Evolutionary conservation across 2,113 vertebrate species (phyloP).

Genomic region (Centropristis striata): DNA sequence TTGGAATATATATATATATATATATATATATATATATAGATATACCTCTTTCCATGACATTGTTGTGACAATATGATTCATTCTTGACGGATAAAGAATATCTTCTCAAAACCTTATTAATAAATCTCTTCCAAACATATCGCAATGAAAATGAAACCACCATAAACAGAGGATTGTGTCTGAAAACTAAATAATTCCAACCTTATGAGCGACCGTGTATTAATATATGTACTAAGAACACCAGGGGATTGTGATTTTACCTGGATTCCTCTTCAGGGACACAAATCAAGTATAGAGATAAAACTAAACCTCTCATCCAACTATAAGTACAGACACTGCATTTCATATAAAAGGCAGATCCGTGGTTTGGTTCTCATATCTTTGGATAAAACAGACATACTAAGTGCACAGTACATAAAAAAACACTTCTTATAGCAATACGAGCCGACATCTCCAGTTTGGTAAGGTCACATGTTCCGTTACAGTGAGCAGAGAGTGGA

Average conservation of each 20-base stretch:
- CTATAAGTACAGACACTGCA: not conserved
- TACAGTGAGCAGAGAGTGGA: constrained; percentile 63
- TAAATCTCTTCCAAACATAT: too few relatives aligned
- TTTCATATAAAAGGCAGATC: constrained; percentile 6
- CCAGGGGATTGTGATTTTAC: not conserved
- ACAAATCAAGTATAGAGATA: not conserved
- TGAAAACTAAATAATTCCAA: too few relatives aligned
- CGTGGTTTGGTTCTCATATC: constrained; percentile 19
- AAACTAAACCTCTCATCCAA: not conserved
- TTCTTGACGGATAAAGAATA: too few relatives aligned
- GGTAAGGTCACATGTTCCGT: constrained; percentile 78
- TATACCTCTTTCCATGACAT: too few relatives aligned
- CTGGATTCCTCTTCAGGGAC: not conserved
- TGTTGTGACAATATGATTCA: too few relatives aligned
- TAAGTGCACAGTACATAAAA: constrained; percentile 60
- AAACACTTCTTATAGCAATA: constrained; percentile 56
- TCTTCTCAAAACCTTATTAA: too few relatives aligned
- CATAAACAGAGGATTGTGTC: too few relatives aligned
- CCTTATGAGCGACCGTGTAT: too few relatives aligned
- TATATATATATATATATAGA: too few relatives aligned
- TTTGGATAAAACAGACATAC: constrained; percentile 62
- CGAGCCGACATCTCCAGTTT: constrained; percentile 71
- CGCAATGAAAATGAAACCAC: too few relatives aligned
- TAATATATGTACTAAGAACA: not conserved
- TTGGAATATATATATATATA: too few relatives aligned